Percentiles rank a stretch among this genome's conserved stretches.
phyloP scores from a whole-genome alignment of 2,797 vertebrate species.

The Rhinophrynus dorsalis region DNA sequence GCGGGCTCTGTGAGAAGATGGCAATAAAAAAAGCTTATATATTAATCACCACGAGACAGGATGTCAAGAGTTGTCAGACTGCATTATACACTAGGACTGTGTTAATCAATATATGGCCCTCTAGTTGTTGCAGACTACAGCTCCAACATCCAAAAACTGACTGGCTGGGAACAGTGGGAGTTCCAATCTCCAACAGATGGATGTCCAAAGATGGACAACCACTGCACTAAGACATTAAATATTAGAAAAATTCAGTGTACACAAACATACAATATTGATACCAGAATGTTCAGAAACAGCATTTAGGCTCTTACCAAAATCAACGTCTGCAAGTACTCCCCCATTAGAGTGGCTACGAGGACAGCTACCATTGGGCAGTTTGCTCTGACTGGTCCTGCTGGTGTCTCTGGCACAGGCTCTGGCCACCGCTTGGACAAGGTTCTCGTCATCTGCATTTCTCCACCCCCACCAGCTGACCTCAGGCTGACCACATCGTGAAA shows the following conservation, averaged over 20 bases:
- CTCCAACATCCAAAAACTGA: too few species aligned
- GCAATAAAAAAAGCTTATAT: background rate
- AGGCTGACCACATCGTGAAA: constrained; percentile 94
- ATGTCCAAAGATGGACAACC: too few species aligned
- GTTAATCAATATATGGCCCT: too few species aligned
- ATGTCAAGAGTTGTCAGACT: too few species aligned
- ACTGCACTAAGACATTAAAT: too few species aligned
- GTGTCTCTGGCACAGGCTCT: constrained; percentile 90
- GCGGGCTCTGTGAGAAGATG: constrained; percentile 78
- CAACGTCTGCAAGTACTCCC: constrained; percentile 83
- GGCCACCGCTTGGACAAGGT: constrained; percentile 92
- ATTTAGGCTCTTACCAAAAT: constrained; percentile 80
- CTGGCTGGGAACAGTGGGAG: too few species aligned
- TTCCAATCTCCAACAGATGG: too few species aligned
- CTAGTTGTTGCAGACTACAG: too few species aligned
- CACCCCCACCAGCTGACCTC: constrained; percentile 99
- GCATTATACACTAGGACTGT: too few species aligned
- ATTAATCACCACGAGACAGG: background rate
- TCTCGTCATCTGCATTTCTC: constrained; percentile 94
- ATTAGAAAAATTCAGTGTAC: too few species aligned
- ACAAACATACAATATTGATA: too few species aligned
- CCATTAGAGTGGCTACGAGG: constrained; percentile 74
- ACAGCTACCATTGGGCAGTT: constrained; percentile 72
- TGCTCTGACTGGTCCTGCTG: constrained; percentile 67
- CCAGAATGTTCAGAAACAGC: too few species aligned